phyloP scores from a whole-genome alignment of 2,888 invertebrate genomes.

The Drosophila eohydei region DNA sequence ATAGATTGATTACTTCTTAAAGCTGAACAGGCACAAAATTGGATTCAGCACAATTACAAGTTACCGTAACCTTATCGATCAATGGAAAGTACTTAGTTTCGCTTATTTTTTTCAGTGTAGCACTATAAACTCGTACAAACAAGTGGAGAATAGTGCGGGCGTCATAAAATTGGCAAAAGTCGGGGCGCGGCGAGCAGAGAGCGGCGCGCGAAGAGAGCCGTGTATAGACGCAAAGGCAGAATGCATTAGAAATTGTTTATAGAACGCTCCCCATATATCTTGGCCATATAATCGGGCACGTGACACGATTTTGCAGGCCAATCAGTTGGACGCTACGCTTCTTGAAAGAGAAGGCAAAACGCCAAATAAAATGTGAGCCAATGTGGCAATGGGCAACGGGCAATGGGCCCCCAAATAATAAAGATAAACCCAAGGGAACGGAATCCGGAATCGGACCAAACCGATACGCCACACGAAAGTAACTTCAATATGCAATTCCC shows the following conservation, averaged over 20 bases:
- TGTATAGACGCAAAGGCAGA: slow-evolving; percentile 29
- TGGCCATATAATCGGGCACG: slow-evolving; percentile 59
- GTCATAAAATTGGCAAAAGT: slow-evolving; percentile 35
- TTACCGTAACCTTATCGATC: not conserved
- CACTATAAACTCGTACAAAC: slow-evolving; percentile 29
- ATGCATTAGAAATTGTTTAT: slow-evolving; percentile 52
- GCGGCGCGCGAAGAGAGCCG: slow-evolving; percentile 3
- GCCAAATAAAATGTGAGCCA: not conserved
- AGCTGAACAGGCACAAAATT: not conserved
- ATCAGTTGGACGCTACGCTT: slow-evolving; percentile 37
- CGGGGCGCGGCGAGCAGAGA: not conserved
- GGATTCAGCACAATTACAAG: not conserved
- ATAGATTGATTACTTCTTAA: not conserved
- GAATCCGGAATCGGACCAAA: slow-evolving; percentile 14
- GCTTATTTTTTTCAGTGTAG: slow-evolving; percentile 21
- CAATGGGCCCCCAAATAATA: slow-evolving; percentile 52
- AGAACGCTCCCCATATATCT: slow-evolving; percentile 48
- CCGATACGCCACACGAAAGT: not conserved
- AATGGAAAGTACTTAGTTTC: not conserved
- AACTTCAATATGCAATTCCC: not conserved
- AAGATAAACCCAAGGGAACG: slow-evolving; percentile 54
- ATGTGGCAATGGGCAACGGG: slow-evolving; percentile 26
- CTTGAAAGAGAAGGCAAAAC: slow-evolving; percentile 17
- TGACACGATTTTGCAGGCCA: slow-evolving; percentile 54
- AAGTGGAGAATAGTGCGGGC: slow-evolving; percentile 15